Evolutionary conservation across 2,113 vertebrate species (phyloP).

Genomic region (Tauraco erythrolophus): DNA sequence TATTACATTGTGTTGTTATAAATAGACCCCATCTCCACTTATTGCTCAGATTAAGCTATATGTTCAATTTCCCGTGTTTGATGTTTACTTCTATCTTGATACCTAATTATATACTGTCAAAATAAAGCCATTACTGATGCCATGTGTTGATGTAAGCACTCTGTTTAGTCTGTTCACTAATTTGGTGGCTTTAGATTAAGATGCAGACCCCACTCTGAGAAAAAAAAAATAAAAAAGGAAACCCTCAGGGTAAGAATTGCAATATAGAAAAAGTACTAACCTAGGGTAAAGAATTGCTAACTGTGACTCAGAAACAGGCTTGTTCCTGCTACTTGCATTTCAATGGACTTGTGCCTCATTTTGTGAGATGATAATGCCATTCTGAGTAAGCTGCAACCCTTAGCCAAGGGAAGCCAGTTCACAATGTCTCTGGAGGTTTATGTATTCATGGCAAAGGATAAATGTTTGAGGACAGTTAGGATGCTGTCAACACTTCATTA

Average conservation of each 20-base stretch:
- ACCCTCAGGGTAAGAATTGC: background rate
- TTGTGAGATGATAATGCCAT: background rate
- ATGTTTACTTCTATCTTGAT: slow-evolving; percentile 2
- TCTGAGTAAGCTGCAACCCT: background rate
- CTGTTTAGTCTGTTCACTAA: background rate
- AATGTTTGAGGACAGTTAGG: background rate
- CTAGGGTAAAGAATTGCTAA: no score
- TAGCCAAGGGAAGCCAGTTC: background rate
- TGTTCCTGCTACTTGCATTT: background rate
- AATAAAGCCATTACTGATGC: slow-evolving; percentile 10
- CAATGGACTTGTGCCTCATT: background rate
- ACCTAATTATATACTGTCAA: slow-evolving; percentile 21
- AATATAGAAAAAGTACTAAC: no score
- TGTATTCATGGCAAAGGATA: background rate
- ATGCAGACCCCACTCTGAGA: background rate
- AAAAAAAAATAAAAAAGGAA: background rate
- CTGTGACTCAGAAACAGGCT: background rate
- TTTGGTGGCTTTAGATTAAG: background rate
- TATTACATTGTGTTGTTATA: background rate
- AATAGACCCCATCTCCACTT: background rate
- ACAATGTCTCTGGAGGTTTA: background rate
- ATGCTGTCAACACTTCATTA: slow-evolving; percentile 20
- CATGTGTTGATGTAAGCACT: background rate
- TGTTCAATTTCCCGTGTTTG: background rate
- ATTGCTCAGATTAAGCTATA: background rate